Conservation (phyloP, 2,797 vertebrate genomes). For the Lycodopsis pacificus region DNA sequence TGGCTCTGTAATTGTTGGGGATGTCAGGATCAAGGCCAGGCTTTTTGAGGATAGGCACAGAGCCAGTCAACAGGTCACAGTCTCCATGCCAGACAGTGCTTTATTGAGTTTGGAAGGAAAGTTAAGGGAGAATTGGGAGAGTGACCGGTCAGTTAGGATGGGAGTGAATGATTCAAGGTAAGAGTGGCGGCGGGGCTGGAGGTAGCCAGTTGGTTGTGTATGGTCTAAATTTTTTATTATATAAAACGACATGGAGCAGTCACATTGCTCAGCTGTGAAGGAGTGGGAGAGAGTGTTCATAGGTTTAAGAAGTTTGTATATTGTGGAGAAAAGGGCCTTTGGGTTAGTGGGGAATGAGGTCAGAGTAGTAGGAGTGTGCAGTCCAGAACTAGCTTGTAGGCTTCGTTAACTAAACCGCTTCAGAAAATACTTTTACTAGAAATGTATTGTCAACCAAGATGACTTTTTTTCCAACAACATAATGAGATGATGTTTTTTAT, state of each 20-base stretch:
- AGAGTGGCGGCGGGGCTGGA: background rate
- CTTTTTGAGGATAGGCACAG: background rate
- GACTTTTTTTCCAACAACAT: background rate
- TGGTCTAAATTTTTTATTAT: background rate
- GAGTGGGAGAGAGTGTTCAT: background rate
- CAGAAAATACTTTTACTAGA: background rate
- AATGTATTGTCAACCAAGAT: background rate
- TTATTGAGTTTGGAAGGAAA: background rate
- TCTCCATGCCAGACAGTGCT: background rate
- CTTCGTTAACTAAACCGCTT: background rate
- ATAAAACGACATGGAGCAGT: background rate
- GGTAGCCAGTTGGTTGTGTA: background rate
- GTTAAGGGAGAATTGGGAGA: background rate
- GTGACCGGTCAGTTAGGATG: background rate
- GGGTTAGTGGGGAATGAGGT: no score
- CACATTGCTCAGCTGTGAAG: background rate
- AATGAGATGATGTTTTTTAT: background rate
- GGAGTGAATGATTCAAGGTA: no score
- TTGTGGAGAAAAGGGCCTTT: no score
- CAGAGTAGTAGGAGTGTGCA: no score
- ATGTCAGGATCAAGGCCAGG: background rate
- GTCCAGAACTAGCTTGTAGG: no score
- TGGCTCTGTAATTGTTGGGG: no score
- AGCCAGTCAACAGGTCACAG: background rate
- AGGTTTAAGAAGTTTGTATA: background rate